Percentiles rank a stretch among this genome's conserved stretches.
Conservation (phyloP, 2,113 vertebrate species). For the Thoracochromis brauschi region DNA sequence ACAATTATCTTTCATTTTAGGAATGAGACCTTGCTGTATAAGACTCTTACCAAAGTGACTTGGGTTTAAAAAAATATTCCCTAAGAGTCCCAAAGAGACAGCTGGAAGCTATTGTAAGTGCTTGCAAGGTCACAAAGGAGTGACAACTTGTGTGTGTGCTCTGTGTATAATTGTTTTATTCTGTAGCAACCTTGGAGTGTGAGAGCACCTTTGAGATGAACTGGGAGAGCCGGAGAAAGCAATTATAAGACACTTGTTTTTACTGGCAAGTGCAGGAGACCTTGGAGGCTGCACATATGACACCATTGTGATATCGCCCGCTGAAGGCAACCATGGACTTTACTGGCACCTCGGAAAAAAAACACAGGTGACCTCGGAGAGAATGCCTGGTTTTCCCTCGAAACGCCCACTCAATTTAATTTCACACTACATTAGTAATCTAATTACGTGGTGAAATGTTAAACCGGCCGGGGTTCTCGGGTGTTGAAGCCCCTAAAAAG, state of each 20-base stretch:
- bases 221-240: conserved; percentile 4
- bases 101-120: conserved; percentile 55
- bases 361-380: conserved; percentile 9
- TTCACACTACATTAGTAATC: conserved; percentile 65
- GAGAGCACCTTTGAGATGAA: conserved; percentile 45
- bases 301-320: conserved; percentile 1
- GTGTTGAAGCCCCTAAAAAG: background rate
- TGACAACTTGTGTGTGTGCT: conserved; percentile 24
- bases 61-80: conserved; percentile 42
- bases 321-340: conserved; percentile 39
- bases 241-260: conserved; percentile 65
- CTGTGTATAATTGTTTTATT: conserved; percentile 63
- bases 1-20: conserved; percentile 56
- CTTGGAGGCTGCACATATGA: conserved; percentile 49
- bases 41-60: conserved; percentile 47
- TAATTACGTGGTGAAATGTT: conserved; percentile 59
- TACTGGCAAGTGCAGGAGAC: conserved; percentile 48
- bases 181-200: conserved; percentile 58
- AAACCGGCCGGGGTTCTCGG: conserved; percentile 4
- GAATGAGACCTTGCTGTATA: conserved; percentile 40
- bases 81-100: conserved; percentile 49
- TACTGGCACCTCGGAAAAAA: conserved; percentile 27
- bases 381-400: conserved; percentile 4
- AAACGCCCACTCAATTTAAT: conserved; percentile 36
- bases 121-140: conserved; percentile 22